Evolutionary conservation across 2,113 vertebrate genomes (phyloP), one percentile per base, ranked within the genome.

Genomic region (Eclectus roratus): DNA sequence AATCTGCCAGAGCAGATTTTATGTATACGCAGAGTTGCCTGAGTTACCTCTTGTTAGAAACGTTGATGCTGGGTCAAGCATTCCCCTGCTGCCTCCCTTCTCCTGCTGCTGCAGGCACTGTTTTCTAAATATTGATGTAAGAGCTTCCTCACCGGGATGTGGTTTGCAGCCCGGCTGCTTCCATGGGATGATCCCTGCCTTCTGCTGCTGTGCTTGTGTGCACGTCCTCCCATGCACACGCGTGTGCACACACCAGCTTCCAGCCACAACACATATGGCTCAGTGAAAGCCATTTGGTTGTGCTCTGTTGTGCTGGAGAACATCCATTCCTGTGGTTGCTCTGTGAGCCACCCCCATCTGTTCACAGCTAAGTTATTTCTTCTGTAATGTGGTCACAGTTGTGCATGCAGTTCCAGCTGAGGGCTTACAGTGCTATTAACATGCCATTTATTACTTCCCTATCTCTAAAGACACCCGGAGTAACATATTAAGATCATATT

Each of bases 231-330:
- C 2, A 2, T 8, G 11, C 52, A 33, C 35, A 2, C 1, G 0
- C 0, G 6, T 10, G 73, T 46, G 56, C 81, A 0, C 1, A 0
- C 63, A 2, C 31, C 44, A 5, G 63, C 73, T 78, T 16, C 72
- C 68, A 24, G n/a, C 1, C 52, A 3, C 43, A 19, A 7, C 15
- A 0, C 2, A 21, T 8, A 11, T 8, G 46, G 53, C 85, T 31
- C 2, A 0, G 37, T 10, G 4, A 5, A 0, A n/a, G 39, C 76
- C 27, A 4, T 13, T 23, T 7, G n/a, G 14, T 4, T 24, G 68
- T 47, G 53, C 60, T 35, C 31, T 17, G 0, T 8, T 33, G 80
- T 73, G 63, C 96, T 55, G 66, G 31, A 24, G 74, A 72, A 1
- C 46, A n/a, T 17, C 33, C 60, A 2, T 29, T n/a, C 69, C 44